Evolutionary conservation across 2,888 invertebrate species (phyloP), one percentile per base, ranked within the genome.

Genomic region (Biston betularia): DNA sequence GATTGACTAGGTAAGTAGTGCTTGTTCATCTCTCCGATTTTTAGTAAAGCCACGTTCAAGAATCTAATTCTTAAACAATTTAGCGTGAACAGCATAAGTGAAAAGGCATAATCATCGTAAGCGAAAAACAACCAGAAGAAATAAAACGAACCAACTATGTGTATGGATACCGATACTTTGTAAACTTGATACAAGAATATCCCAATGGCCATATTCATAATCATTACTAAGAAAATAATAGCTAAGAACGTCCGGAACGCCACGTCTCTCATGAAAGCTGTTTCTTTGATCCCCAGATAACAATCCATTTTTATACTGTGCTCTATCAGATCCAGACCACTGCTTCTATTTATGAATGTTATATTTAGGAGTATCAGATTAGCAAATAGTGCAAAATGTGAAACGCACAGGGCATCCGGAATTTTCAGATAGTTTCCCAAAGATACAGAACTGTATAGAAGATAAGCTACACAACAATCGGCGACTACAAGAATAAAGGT

Each of bases 1-100:
- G 82, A 75, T 64, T 83, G 78, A n/a, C 81, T 78, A 0, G 87
- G 85, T 50, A 91, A 74, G 57, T 86, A 84, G 2, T 82, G 74
- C 6, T 79, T 63, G 12, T 87, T 81, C 46, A 89, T 75, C 0
- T 84, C 75, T 1, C 82, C 81, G 0, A 75, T 64, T 72, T 88
- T 89, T 63, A 88, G 79, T 50, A 92, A 72, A 15, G 89, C 83
- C 0, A 88, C 77, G 63, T 91, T 92, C 5, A 92, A 62, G 45
- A 86, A 90, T 34, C 83, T 79, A n/a, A 79, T 73, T 71, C 91
- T 80, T 44, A 84, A 63, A 2, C 79, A 77, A 7, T 87, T 55
- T 44, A 81, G 84, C 0, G 74, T 71, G 10, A 34, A 50, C 0
- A 63, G 40, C 67, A 63, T 68, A 4, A 68, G 0, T 24, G 55